A percentile compares a stretch with the other conserved stretches of the same genome.
Evolutionary conservation across 1,140 invertebrate genomes (phyloP).

Genomic region (Ips nitidus): DNA sequence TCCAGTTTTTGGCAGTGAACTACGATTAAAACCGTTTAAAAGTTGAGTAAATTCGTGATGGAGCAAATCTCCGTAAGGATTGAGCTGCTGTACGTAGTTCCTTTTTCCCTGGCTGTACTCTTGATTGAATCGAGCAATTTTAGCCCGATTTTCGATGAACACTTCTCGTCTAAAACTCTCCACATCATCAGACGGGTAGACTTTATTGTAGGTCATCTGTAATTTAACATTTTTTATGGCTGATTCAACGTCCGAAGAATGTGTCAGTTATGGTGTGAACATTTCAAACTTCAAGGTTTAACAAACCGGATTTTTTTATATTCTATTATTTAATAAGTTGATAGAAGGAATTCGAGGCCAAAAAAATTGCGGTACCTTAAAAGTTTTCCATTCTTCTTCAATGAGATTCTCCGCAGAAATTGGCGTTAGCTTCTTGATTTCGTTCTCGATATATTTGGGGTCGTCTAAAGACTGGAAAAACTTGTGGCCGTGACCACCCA

Average conservation of each 20-base stretch:
- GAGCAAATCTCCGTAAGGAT: constrained; percentile 78
- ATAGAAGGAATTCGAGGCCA: neutral
- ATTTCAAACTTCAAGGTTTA: neutral
- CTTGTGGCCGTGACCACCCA: neutral
- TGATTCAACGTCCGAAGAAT: neutral
- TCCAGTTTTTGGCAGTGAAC: constrained; percentile 32
- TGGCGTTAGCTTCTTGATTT: constrained; percentile 27
- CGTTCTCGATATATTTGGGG: constrained; percentile 15
- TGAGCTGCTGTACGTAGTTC: constrained; percentile 67
- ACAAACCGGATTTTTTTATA: neutral
- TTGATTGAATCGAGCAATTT: constrained; percentile 83
- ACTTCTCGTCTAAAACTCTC: constrained; percentile 82
- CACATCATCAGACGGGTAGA: constrained; percentile 68
- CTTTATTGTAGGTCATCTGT: constrained; percentile 56
- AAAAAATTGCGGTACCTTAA: constrained; percentile 21
- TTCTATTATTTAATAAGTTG: neutral
- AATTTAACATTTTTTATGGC: neutral
- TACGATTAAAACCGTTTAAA: constrained; percentile 82
- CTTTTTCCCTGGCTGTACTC: constrained; percentile 65
- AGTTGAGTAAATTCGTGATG: constrained; percentile 73
- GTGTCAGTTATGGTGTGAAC: neutral
- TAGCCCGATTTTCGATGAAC: constrained; percentile 80
- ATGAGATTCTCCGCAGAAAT: constrained; percentile 26
- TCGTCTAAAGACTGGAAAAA: constrained; percentile 24
- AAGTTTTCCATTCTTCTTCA: constrained; percentile 35